These are phyloP conservation scores for Callionymus lyra DNA, from an alignment of 2,113 vertebrate species.

Conservation along the genomic window DNA sequence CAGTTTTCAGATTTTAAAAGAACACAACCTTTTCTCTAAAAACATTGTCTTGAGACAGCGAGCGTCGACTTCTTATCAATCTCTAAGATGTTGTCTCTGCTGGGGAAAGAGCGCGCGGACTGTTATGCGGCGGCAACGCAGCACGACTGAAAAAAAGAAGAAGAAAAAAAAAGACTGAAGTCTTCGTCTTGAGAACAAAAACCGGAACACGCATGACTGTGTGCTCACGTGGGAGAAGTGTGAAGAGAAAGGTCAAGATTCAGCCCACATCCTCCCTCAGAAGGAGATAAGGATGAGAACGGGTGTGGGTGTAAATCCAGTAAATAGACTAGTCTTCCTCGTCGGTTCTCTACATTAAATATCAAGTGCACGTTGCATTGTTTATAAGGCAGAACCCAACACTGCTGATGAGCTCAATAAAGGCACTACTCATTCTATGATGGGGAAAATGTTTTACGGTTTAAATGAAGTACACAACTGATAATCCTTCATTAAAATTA, in stretches of 20 bases:
- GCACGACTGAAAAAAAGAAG: constrained; percentile 12
- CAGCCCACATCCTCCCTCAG: constrained; percentile 47
- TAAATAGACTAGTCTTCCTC: constrained; percentile 15
- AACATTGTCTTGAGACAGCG: too few species aligned
- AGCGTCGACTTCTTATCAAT: too few species aligned
- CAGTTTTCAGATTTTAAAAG: too few species aligned
- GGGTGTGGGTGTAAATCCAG: constrained; percentile 40
- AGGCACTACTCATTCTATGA: too few species aligned
- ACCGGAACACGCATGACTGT: constrained; percentile 14
- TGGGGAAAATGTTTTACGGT: too few species aligned
- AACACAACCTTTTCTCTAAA: too few species aligned
- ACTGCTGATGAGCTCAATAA: too few species aligned
- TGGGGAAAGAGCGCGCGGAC: constrained; percentile 5
- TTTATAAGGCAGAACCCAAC: too few species aligned
- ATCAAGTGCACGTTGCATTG: too few species aligned
- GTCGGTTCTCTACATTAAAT: background rate
- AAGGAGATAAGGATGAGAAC: constrained; percentile 34
- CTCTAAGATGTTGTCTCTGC: too few species aligned
- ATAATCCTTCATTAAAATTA: too few species aligned
- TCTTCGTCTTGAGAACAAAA: constrained; percentile 18
- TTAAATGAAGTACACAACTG: too few species aligned
- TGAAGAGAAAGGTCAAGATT: constrained; percentile 48
- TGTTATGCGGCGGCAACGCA: constrained; percentile 29
- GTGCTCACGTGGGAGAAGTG: constrained; percentile 41
- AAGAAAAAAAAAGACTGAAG: constrained; percentile 1